Base-by-base conservation (phyloP, 2,888 invertebrate species). In the Agonopterix arenella region DNA sequence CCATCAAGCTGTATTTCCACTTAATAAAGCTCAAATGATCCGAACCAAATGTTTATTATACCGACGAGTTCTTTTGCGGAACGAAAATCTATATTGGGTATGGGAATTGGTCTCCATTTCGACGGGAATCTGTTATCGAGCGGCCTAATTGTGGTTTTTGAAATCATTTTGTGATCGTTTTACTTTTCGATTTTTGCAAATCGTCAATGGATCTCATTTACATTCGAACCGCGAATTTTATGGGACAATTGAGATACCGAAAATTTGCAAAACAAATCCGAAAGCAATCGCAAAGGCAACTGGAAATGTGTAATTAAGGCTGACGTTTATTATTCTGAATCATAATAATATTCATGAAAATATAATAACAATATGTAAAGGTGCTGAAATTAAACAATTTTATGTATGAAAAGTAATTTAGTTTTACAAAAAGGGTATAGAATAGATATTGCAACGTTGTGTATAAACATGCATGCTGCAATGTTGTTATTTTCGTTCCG, bases 21-120 rank as follows among this genome's bases (percentile, higher is more conserved):
- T 68, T 73, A 76, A 83, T 83, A 81, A 77, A 79, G 61, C 74
- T 68, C 79, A 76, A 83, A 81, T 78, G 81, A 76, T 68, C 73
- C 76, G 80, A 58, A 66, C 59, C 52, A 71, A 80, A 82, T 76
- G 74, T 74, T 77, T 73, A 76, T 75, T 76, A 72, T 66, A 64
- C 65, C 64, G 63, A 60, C 62, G 56, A 58, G 63, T 65, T 61
- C 58, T 61, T 64, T 60, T 59, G 54, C 57, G 49, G 58, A 52
- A 49, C 45, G 51, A 64, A 45, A 66, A 62, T 70, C 61, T 69
- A 40, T 40, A 68, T 65, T 58, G 64, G 63, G 65, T 55, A 62
- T 66, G 57, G 61, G 60, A 65, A 61, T 50, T 55, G 57, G 60
- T 62, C 52, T 56, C 52, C 61, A 60, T 71, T 70, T 62, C 44